These are phyloP conservation scores for Magallana ariakensis DNA, from an alignment of 1,140 invertebrate genomes.

Conservation along the genomic window DNA sequence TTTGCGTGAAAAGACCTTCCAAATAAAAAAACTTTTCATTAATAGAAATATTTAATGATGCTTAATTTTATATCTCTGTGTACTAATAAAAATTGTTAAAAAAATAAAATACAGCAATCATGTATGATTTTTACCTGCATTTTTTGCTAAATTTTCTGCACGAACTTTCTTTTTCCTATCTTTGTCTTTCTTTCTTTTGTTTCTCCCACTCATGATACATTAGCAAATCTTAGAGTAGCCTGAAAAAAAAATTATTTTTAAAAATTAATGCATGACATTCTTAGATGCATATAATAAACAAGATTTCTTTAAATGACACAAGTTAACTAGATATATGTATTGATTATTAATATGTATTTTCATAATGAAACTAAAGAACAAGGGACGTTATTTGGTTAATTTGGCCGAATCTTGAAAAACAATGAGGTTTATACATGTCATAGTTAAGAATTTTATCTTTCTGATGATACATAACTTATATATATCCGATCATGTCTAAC, in stretches of 20 bases:
- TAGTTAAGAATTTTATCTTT: too few relatives aligned
- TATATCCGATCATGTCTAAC: too few relatives aligned
- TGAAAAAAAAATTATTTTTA: conserved; percentile 24
- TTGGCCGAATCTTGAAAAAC: too few relatives aligned
- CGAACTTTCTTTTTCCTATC: background rate
- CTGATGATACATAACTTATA: too few relatives aligned
- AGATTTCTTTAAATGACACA: background rate
- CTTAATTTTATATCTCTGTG: background rate
- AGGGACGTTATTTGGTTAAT: too few relatives aligned
- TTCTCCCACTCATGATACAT: conserved; percentile 28
- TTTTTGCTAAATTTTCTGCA: background rate
- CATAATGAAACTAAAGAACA: conserved; percentile 2
- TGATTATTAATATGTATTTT: background rate
- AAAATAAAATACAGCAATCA: background rate
- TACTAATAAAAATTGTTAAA: background rate
- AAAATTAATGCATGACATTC: background rate
- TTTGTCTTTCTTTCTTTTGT: conserved; percentile 1
- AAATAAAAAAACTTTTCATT: background rate
- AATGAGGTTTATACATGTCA: too few relatives aligned
- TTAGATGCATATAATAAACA: background rate
- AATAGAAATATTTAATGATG: background rate
- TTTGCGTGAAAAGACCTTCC: background rate
- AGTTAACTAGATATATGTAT: background rate
- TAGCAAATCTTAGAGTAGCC: conserved; percentile 2
- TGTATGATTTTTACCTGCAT: background rate